Base-by-base conservation (phyloP, 2,888 invertebrate species). In the Cheilosia impressa region DNA sequence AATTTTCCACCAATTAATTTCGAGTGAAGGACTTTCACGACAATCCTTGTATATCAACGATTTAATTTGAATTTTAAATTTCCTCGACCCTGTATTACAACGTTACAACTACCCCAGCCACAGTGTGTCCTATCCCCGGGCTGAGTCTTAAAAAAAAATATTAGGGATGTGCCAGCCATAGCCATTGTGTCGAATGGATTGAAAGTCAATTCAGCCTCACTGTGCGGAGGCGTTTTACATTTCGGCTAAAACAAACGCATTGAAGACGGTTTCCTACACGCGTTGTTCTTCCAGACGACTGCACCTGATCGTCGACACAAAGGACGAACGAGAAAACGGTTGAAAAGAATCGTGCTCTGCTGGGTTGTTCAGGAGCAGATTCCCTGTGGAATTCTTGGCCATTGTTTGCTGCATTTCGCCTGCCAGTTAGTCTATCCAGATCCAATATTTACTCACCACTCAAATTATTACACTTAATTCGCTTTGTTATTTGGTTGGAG, bases 1-100 rank as follows among this genome's bases (percentile, higher is more conserved):
- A 83, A 78, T 83, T 83, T 83, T 83, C 78, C 83, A 73, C 83
- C 78, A 83, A 83, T 78, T 83, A 78, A 78, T 78, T 78, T 73
- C 57, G 43, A 73, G 68, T 63, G 81, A 81, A 75, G 52, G 66
- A 62, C 41, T 71, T 71, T 75, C 31, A 71, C 57, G 55, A 68
- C 75, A 81, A 75, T 69, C 60, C 41, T 69, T 75, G 81, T 81
- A 69, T 62, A 63, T 68, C 78, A 78, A 66, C 57, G 78, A 78
- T 73, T 73, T 73, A 63, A 83, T 83, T 83, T 78, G 73, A 78
- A 83, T 83, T 83, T 78, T 68, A 63, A 78, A 78, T 83, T 77
- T 83, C 34, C 62, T 47, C 53, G 60, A 82, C 66, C 62, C 73
- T 73, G 43, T 13, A 13, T 13, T 13, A 38, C n/a, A n/a, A n/a